A percentile compares a stretch with the other conserved stretches of the same genome.
Evolutionary conservation across 2,797 vertebrate genomes (phyloP).

Genomic region (Ctenopoma kingsleyae): DNA sequence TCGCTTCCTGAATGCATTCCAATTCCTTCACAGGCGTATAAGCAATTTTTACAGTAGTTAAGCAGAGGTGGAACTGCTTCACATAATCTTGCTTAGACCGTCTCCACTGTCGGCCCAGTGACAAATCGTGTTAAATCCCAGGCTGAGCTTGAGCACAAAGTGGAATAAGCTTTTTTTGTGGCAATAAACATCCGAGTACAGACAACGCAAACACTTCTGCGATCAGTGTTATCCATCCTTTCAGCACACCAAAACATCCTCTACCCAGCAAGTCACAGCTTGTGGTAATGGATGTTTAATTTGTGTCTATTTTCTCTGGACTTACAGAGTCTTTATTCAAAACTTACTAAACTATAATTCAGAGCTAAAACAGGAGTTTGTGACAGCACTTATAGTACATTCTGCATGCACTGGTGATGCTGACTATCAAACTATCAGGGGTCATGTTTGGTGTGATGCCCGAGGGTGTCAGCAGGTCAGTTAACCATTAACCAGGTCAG

Average conservation of each 20-base stretch:
- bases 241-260: conserved; percentile 54
- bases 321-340: conserved; percentile 35
- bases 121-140: conserved; percentile 85
- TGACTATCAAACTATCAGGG: conserved; percentile 7
- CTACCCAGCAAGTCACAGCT: conserved; percentile 59
- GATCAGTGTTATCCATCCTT: conserved; percentile 70
- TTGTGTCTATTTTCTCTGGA: conserved; percentile 52
- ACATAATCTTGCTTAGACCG: conserved; percentile 84
- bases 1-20: conserved; percentile 84
- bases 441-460: conserved; percentile 45
- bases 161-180: conserved; percentile 69
- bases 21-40: conserved; percentile 88
- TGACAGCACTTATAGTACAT: conserved; percentile 30
- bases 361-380: conserved; percentile 33
- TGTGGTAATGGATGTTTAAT: conserved; percentile 65
- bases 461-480: conserved; percentile 50
- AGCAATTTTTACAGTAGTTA: conserved; percentile 89
- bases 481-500: conserved; percentile 57
- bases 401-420: conserved; percentile 7
- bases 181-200: conserved; percentile 71
- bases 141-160: conserved; percentile 80
- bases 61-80: conserved; percentile 85
- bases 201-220: conserved; percentile 60
- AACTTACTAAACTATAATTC: conserved; percentile 48
- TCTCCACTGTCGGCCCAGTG: conserved; percentile 80